These are phyloP conservation scores for Carettochelys insculpta DNA, from an alignment of 2,113 vertebrate genomes.

Conservation along the genomic window DNA sequence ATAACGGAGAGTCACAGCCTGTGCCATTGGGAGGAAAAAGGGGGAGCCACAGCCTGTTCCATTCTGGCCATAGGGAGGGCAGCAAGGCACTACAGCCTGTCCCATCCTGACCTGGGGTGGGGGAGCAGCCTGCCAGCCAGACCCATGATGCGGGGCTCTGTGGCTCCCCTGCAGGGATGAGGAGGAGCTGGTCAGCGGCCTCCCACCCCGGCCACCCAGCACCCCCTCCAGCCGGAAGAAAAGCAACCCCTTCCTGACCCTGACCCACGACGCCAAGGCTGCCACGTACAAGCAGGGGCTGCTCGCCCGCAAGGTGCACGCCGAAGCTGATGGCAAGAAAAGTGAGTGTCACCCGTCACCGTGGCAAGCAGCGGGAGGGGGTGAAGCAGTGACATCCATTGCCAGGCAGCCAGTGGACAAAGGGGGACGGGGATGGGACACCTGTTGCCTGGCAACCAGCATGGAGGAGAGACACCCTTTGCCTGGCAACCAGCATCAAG, in stretches of 20 bases:
- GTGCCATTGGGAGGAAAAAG: neutral
- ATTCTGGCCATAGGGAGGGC: neutral
- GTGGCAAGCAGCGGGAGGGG: no score
- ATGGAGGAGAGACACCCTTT: neutral
- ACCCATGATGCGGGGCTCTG: neutral
- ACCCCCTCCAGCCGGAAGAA: slow-evolving; percentile 69
- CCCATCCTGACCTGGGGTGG: neutral
- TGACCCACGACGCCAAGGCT: slow-evolving; percentile 80
- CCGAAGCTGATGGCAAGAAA: slow-evolving; percentile 89
- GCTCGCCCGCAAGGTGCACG: slow-evolving; percentile 87
- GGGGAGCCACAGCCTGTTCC: neutral
- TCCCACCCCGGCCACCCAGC: slow-evolving; percentile 57
- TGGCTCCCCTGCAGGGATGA: slow-evolving; percentile 75
- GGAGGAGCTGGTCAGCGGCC: slow-evolving; percentile 71
- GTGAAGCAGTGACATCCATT: neutral
- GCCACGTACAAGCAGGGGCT: slow-evolving; percentile 84
- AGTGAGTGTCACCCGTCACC: slow-evolving; percentile 78
- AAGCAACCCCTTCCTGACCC: slow-evolving; percentile 83
- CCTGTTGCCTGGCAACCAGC: neutral
- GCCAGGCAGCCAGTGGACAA: neutral
- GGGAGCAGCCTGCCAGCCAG: neutral
- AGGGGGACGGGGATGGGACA: neutral
- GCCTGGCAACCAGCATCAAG: neutral
- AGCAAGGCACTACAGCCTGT: no score
- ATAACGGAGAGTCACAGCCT: neutral